These are phyloP conservation scores for Chelonus insularis DNA, from an alignment of 1,140 invertebrate species.

Conservation along the genomic window DNA sequence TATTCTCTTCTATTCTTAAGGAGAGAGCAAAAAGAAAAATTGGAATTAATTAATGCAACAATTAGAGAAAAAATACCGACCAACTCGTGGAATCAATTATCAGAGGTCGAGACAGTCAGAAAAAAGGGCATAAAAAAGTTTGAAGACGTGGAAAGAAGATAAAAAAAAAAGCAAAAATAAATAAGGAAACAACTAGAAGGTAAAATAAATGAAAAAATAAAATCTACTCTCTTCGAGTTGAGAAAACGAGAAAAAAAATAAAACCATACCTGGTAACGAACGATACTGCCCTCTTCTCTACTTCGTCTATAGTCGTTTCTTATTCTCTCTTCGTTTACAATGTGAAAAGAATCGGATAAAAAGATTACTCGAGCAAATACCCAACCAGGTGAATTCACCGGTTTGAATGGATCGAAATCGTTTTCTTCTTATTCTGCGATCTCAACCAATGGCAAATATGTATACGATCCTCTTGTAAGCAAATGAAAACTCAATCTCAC, in stretches of 20 bases:
- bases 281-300: constrained; percentile 26
- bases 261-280: constrained; percentile 28
- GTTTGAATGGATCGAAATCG: constrained; percentile 31
- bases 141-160: constrained; percentile 2
- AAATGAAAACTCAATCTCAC: constrained; percentile 5
- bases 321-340: constrained; percentile 25
- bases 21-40: too few relatives aligned
- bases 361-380: constrained; percentile 37
- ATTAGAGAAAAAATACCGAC: neutral
- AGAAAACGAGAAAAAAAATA: neutral
- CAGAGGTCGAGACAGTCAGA: too few relatives aligned
- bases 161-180: constrained; percentile 4
- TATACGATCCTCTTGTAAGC: neutral
- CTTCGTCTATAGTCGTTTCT: constrained; percentile 1
- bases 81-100: too few relatives aligned
- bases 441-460: constrained; percentile 2
- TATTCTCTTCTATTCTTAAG: too few relatives aligned
- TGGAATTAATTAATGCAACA: constrained; percentile 3
- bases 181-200: neutral
- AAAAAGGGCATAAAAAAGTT: constrained; percentile 4
- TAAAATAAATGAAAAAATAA: constrained; percentile 1
- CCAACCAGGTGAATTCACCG: constrained; percentile 25
- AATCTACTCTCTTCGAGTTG: neutral
- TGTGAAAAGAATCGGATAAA: constrained; percentile 31
- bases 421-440: constrained; percentile 13